Conservation (phyloP, 2,888 invertebrate genomes). For the Strigamia maritima region DNA sequence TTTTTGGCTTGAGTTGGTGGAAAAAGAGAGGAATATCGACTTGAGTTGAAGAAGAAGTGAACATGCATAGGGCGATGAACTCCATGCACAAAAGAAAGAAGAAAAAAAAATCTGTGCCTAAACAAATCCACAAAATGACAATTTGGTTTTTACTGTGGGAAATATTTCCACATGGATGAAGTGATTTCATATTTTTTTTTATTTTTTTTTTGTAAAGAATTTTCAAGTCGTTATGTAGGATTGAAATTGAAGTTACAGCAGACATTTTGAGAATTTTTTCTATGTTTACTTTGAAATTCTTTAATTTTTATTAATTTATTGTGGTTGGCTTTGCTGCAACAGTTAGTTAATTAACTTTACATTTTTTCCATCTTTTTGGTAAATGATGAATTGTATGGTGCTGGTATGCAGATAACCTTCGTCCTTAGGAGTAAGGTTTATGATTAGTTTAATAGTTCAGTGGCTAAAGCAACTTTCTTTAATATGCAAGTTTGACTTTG, state of each 20-base stretch:
- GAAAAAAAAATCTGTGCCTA: not conserved
- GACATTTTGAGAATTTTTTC: not conserved
- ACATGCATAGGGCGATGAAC: not conserved
- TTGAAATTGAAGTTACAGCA: not conserved
- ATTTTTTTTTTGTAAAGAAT: not conserved
- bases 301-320: not conserved
- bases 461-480: not conserved
- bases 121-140: not conserved
- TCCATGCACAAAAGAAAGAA: not conserved
- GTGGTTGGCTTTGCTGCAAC: not conserved
- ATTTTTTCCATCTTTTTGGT: not conserved
- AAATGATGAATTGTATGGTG: too few relatives aligned
- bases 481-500: not conserved
- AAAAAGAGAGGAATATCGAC: not conserved
- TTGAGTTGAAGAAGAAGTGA: not conserved
- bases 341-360: not conserved
- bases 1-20: not conserved
- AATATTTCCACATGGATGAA: not conserved
- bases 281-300: not conserved
- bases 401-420: too few relatives aligned
- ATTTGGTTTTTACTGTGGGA: not conserved
- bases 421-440: not conserved
- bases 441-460: not conserved
- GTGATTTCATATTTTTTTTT: not conserved
- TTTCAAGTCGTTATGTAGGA: not conserved